phyloP scores from a whole-genome alignment of 1,140 invertebrate species.

The Calephelis nemesis region DNA sequence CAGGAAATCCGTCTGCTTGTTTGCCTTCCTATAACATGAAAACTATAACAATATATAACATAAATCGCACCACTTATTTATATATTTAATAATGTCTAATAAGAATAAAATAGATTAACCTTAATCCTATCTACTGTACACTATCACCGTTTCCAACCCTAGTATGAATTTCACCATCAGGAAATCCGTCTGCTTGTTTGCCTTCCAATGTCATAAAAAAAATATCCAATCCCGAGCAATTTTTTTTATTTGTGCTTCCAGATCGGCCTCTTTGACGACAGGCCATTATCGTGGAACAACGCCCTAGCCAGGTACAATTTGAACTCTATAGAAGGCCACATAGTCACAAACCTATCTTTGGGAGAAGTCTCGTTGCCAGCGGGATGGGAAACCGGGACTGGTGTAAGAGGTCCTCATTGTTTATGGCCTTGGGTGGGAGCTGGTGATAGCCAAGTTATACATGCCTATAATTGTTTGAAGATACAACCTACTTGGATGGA shows the following conservation, averaged over 20 bases:
- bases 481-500: conserved; percentile 75
- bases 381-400: conserved; percentile 53
- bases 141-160: too few relatives aligned
- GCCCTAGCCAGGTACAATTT: conserved; percentile 46
- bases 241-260: conserved; percentile 32
- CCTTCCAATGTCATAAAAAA: too few relatives aligned
- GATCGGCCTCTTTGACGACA: conserved; percentile 63
- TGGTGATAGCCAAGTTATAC: conserved; percentile 45
- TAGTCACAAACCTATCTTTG: conserved; percentile 54
- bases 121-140: too few relatives aligned
- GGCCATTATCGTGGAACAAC: conserved; percentile 50
- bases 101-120: too few relatives aligned
- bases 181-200: too few relatives aligned
- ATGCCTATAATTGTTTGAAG: conserved; percentile 61
- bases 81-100: too few relatives aligned
- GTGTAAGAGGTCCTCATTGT: conserved; percentile 56
- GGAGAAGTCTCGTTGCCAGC: conserved; percentile 50
- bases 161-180: too few relatives aligned
- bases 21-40: too few relatives aligned
- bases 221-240: too few relatives aligned
- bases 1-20: too few relatives aligned
- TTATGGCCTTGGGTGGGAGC: conserved; percentile 68
- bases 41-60: too few relatives aligned
- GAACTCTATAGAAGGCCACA: conserved; percentile 40
- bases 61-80: too few relatives aligned